These are phyloP conservation scores for Sylvietta virens DNA, from an alignment of 2,113 vertebrate genomes.

Conservation along the genomic window DNA sequence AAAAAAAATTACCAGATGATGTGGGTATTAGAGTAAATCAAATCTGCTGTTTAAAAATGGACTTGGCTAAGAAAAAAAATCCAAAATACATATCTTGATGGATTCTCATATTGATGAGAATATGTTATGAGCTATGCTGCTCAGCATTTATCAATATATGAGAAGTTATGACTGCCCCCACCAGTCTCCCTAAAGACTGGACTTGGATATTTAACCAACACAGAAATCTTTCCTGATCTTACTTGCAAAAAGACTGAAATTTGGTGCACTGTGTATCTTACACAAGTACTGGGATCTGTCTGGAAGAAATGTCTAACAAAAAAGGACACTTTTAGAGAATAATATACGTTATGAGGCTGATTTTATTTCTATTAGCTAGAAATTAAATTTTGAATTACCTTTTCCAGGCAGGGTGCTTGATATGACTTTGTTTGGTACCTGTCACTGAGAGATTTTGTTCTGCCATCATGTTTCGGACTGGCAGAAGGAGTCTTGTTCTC, in stretches of 20 bases:
- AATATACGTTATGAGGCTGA: neutral
- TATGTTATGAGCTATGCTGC: neutral
- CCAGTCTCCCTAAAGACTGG: neutral
- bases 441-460: neutral
- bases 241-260: neutral
- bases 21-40: neutral
- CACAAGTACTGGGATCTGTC: neutral
- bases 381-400: neutral
- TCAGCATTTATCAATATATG: neutral
- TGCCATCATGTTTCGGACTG: neutral
- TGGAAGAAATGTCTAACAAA: neutral
- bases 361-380: neutral
- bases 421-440: neutral
- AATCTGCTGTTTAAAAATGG: neutral
- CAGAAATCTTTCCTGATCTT: neutral
- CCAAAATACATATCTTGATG: neutral
- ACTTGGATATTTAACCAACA: neutral
- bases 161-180: neutral
- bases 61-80: neutral
- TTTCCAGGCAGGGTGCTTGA: neutral
- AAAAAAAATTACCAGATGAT: neutral
- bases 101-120: neutral
- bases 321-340: neutral
- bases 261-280: neutral
- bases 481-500: neutral